Evolutionary conservation across 2,888 invertebrate genomes (phyloP).

Genomic region (Frankliniella fusca): DNA sequence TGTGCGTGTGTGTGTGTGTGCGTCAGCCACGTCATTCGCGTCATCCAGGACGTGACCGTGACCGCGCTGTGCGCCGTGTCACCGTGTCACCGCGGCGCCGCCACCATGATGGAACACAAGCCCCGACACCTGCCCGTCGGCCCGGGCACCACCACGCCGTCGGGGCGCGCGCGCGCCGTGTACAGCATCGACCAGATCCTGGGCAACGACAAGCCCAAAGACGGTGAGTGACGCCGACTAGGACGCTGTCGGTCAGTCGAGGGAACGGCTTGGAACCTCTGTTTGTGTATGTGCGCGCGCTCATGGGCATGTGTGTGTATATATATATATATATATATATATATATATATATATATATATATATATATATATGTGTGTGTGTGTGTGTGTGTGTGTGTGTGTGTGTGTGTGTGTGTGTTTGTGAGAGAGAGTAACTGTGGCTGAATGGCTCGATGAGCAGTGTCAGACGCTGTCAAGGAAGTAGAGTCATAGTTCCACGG

Average conservation of each 20-base stretch:
- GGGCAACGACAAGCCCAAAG: slow-evolving; percentile 42
- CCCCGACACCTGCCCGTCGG: slow-evolving; percentile 11
- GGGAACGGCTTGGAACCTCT: too few relatives aligned
- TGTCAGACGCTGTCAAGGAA: neutral
- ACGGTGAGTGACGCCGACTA: neutral
- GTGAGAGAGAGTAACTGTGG: too few relatives aligned
- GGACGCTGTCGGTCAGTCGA: too few relatives aligned
- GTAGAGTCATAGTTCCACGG: neutral
- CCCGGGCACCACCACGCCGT: neutral
- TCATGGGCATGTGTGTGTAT: neutral
- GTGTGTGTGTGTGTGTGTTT: neutral
- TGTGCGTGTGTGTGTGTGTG: neutral
- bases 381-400: neutral
- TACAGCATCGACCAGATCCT: slow-evolving; percentile 51
- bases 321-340: neutral
- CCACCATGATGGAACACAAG: slow-evolving; percentile 22
- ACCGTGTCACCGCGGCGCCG: neutral
- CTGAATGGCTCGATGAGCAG: neutral
- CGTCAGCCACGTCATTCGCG: neutral
- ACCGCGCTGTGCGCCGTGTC: neutral
- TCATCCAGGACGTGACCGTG: neutral
- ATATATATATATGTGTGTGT: too few relatives aligned
- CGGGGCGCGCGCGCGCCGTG: slow-evolving; percentile 43
- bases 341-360: too few relatives aligned
- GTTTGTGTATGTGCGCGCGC: too few relatives aligned